Percentiles rank a stretch among this genome's conserved stretches.
Conservation (phyloP, 2,888 invertebrate species). For the Micoletzkya japonica region DNA sequence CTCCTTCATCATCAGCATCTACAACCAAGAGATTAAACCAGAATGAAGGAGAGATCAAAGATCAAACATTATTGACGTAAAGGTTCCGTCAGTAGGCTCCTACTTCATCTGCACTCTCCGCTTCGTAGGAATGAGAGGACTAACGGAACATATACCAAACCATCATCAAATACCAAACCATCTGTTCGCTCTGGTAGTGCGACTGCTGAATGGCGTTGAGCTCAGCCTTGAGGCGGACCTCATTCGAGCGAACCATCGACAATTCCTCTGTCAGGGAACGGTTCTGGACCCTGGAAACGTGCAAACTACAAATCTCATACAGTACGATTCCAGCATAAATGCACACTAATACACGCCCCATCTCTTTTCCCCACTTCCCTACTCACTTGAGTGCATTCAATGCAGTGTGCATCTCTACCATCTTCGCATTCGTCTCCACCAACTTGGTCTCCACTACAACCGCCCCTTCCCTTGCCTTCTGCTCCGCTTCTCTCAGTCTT, state of each 20-base stretch:
- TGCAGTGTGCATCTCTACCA: slow-evolving; percentile 17
- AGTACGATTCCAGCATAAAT: neutral
- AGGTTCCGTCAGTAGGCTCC: neutral
- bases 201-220: slow-evolving; percentile 31
- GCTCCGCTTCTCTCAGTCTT: slow-evolving; percentile 1
- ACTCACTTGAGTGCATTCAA: slow-evolving; percentile 1
- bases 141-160: too few relatives aligned
- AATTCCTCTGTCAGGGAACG: slow-evolving; percentile 35
- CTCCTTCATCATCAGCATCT: slow-evolving; percentile 3
- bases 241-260: slow-evolving; percentile 20
- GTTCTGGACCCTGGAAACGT: slow-evolving; percentile 30
- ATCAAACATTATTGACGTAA: neutral
- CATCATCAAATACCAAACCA: slow-evolving; percentile 22
- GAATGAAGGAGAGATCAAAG: neutral
- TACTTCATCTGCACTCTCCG: too few relatives aligned
- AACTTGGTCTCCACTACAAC: neutral
- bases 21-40: neutral
- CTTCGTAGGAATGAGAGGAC: too few relatives aligned
- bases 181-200: slow-evolving; percentile 34
- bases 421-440: neutral
- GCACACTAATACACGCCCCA: neutral
- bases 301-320: too few relatives aligned
- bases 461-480: slow-evolving; percentile 4
- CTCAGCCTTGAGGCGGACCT: slow-evolving; percentile 30
- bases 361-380: neutral